Evolutionary conservation across 2,113 vertebrate species (phyloP).

Genomic region (mouse (Mus musculus)): GRCm39 chr2:132382001-132382500

Average conservation of each 20-base stretch:
- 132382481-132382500: not conserved
- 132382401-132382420: not conserved
- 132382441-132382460: not conserved
- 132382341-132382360: not conserved
- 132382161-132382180: constrained; percentile 21
- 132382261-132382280: constrained; percentile 91
- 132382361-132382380: not conserved
- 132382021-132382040: not conserved
- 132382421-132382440: not conserved
- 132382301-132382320: not conserved
- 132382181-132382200: constrained; percentile 19
- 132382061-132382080: constrained; percentile 29
- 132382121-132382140: not conserved
- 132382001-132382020: constrained; percentile 37
- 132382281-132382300: constrained; percentile 88
- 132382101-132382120: not conserved
- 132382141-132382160: not conserved
- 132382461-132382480: not conserved
- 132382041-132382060: not conserved
- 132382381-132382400: not conserved
- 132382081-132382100: not conserved
- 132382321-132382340: not conserved
- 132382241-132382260: constrained; percentile 97
- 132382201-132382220: constrained; percentile 97
- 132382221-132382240: constrained; percentile 98